Evolutionary conservation across 2,797 vertebrate species (phyloP), one percentile per base, ranked within the genome.

Genomic region (Emydoidea blandingii): DNA sequence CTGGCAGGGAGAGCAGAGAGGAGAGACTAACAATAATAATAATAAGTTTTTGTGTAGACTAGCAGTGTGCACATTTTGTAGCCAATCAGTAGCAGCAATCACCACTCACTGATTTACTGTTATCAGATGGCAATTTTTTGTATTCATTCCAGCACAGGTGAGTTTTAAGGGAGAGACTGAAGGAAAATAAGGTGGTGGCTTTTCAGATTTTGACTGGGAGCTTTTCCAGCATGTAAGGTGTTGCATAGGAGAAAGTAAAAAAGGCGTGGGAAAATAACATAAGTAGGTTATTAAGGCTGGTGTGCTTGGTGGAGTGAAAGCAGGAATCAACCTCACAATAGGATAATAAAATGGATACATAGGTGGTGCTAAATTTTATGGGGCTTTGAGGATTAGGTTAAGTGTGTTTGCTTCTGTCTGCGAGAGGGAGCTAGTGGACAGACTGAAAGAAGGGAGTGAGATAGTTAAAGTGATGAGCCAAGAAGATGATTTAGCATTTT

Each of bases 241-340:
- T 54, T 27, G 62, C 94, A 74, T 68, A 94, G 93, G 49, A 95
- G 52, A 91, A 95, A 92, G 83, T 89, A n/a, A 10, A 95, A 95
- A 81, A 74, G 81, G 82, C 78, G 21, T 91, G 50, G 44, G 14
- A 65, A 92, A 90, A 59, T 78, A 4, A 74, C 15, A 87, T 94
- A 87, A 90, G 57, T 18, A 3, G 4, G 4, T 80, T 94, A 74
- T 89, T 92, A 37, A 72, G 65, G 10, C 65, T 41, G 19, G 21
- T 37, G n/a, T 41, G n/a, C 93, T 92, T 94, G n/a, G 44, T 88
- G 2, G 31, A 87, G 79, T 49, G 89, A 89, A 83, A 65, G 21
- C 59, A 62, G 95, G 76, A 86, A 37, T 44, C 87, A 31, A 94
- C n/a, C 83, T 95, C 84, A 92, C 94, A 49, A 27, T 74, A 49